Evolutionary conservation across 2,888 invertebrate genomes (phyloP).

Genomic region (Spilarctia lutea): DNA sequence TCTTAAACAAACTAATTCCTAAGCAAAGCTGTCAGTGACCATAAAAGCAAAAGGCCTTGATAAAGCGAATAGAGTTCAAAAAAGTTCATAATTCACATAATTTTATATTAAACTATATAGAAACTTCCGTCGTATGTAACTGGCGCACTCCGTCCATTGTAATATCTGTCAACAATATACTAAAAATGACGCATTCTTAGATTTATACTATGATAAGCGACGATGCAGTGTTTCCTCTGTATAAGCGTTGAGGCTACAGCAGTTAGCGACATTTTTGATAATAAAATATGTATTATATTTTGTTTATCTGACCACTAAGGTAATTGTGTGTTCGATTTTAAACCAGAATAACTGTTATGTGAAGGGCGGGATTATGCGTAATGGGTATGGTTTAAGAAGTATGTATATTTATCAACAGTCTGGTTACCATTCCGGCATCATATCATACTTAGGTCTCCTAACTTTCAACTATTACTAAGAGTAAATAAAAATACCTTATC

Average conservation of each 20-base stretch:
- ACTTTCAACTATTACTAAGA: too few relatives aligned
- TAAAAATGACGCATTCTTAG: constrained; percentile 28
- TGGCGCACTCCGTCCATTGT: constrained; percentile 3
- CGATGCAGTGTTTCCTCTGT: constrained; percentile 24
- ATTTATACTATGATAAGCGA: constrained; percentile 32
- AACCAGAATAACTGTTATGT: too few relatives aligned
- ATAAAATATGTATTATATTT: not conserved
- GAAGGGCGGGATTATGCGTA: too few relatives aligned
- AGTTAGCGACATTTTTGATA: not conserved
- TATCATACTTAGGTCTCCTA: too few relatives aligned
- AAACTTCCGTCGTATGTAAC: not conserved
- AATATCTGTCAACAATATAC: constrained; percentile 8
- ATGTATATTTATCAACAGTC: too few relatives aligned
- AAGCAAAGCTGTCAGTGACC: too few relatives aligned
- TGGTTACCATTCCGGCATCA: too few relatives aligned
- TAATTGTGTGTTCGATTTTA: too few relatives aligned
- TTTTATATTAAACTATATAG: not conserved
- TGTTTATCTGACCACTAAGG: not conserved
- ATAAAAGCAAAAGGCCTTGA: not conserved
- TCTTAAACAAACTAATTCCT: too few relatives aligned
- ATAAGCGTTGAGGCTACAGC: constrained; percentile 17
- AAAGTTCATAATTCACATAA: not conserved
- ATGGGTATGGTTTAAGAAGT: too few relatives aligned
- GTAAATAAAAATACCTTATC: not conserved
- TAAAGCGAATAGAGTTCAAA: not conserved